Evolutionary conservation across 2,888 invertebrate genomes (phyloP), one percentile per base, ranked within the genome.

Genomic region (Pyrrhosoma nymphula): DNA sequence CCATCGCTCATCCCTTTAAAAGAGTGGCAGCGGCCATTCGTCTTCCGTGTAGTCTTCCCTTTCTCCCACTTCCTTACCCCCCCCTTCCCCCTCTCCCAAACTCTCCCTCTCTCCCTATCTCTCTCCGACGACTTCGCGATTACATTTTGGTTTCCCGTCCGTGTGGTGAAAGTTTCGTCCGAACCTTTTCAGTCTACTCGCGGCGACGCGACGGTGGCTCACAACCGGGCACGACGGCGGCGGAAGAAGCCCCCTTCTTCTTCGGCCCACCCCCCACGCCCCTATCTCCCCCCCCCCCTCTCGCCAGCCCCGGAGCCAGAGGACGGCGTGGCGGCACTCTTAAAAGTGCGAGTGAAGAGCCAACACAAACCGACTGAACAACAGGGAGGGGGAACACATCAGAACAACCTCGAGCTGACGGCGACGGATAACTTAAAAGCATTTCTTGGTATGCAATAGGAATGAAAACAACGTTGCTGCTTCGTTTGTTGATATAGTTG

Each of bases 1-100:
- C 26, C 69, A 69, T 69, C 69, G 69, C 69, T 69, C 69, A 69
- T 69, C 69, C 69, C 69, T 69, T 69, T 60, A n/a, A 69, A n/a
- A 35, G 47, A 47, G 47, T 8, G 47, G 18, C 23, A 23, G 39
- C 47, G 26, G 3, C 88, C 47, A 47, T 88, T n/a, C 23, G 39
- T 88, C 69, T 69, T 69, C 69, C 69, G 69, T 10, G 39, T 47
- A 47, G 47, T 47, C 20, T 20, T 88, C 55, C 55, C 20, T 35
- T 23, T 88, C 26, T 39, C 88, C 23, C 4, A 16, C 30, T 35
- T 30, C 88, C 47, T 8, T 56, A 16, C 16, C 56, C 56, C 14
- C 82, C 82, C n/a, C 39, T 26, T 30, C 47, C 88, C 18, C 23
- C 88, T 16, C 88, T 23, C 55, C 14, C 55, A 26, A 0, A 14